Evolutionary conservation across 2,113 vertebrate genomes (phyloP).

Genomic region (Parotia lawesii): DNA sequence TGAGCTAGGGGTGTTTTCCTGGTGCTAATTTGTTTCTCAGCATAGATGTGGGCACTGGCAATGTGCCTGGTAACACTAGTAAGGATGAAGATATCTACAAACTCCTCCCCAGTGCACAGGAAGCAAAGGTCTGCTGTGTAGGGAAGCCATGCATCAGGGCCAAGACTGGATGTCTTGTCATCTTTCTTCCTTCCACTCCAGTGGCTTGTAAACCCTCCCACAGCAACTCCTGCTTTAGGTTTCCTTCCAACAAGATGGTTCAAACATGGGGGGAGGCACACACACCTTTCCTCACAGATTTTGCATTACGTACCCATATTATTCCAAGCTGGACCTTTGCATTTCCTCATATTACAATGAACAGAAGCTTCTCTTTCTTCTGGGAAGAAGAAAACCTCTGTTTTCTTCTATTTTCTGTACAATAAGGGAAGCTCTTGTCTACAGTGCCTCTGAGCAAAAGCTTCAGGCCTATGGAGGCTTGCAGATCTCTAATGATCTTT

Average conservation of each 20-base stretch:
- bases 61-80: not conserved
- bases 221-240: not conserved
- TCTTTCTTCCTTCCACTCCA: not conserved
- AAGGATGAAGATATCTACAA: not conserved
- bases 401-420: not conserved
- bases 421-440: not conserved
- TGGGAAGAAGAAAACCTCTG: not conserved
- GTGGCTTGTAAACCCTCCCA: not conserved
- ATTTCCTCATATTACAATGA: not conserved
- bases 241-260: not conserved
- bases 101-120: not conserved
- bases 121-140: not conserved
- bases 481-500: not conserved
- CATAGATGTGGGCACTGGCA: not conserved
- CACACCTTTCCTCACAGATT: not conserved
- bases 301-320: not conserved
- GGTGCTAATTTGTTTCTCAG: not conserved
- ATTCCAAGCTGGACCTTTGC: rapidly evolving
- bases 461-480: not conserved
- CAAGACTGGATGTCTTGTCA: not conserved
- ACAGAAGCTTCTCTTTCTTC: not conserved
- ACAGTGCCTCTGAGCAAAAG: not conserved
- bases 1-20: not conserved
- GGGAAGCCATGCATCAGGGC: not conserved
- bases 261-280: not conserved